phyloP scores from a whole-genome alignment of 2,797 vertebrate genomes.

The Antrozous pallidus region DNA sequence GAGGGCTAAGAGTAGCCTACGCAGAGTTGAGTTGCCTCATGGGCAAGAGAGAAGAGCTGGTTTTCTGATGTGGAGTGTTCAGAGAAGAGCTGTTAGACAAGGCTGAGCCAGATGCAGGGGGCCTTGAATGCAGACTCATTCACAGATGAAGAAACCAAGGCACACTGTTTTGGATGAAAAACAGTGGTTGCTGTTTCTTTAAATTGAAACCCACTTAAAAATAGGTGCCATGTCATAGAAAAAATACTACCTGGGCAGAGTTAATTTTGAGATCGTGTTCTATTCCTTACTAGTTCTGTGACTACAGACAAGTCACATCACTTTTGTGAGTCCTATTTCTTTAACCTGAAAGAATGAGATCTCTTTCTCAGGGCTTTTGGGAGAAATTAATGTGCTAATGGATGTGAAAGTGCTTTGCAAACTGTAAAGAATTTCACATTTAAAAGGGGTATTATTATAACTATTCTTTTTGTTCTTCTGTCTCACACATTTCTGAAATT shows the following conservation, averaged over 20 bases:
- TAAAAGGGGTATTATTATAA: constrained; percentile 32
- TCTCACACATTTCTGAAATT: neutral
- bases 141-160: neutral
- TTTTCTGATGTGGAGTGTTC: neutral
- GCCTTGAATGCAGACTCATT: neutral
- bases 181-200: too few species aligned
- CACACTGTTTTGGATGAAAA: too few species aligned
- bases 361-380: neutral
- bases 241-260: neutral
- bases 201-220: too few species aligned
- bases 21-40: neutral
- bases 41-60: neutral
- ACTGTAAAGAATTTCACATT: neutral
- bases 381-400: constrained; percentile 41
- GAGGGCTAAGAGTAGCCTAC: neutral
- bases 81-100: neutral
- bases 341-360: constrained; percentile 9
- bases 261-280: neutral
- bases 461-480: neutral
- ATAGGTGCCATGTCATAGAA: neutral
- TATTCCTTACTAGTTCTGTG: neutral
- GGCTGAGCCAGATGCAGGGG: neutral
- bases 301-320: neutral
- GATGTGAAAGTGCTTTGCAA: constrained; percentile 26
- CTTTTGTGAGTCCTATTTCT: neutral